These are phyloP conservation scores for Augochlorella aurata DNA, from an alignment of 2,888 invertebrate species.

Conservation along the genomic window DNA sequence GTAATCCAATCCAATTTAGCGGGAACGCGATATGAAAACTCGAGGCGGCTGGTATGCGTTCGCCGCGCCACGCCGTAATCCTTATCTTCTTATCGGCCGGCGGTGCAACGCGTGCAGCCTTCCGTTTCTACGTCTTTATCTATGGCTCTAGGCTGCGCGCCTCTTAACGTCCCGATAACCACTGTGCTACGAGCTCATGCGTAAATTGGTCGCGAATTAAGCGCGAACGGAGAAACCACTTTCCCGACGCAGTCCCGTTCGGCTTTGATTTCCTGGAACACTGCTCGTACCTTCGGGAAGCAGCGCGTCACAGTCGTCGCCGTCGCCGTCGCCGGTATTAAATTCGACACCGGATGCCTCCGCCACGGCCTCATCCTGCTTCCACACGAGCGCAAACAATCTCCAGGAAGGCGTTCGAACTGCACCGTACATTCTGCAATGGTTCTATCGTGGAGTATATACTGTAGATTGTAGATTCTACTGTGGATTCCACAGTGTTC, in stretches of 20 bases:
- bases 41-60: constrained; percentile 51
- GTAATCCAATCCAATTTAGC: constrained; percentile 57
- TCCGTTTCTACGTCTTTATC: constrained; percentile 43
- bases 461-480: no score
- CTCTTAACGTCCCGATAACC: no score
- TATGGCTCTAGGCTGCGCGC: neutral
- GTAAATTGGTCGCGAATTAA: no score
- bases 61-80: constrained; percentile 29
- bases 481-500: neutral
- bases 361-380: constrained; percentile 14
- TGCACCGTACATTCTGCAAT: neutral
- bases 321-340: constrained; percentile 22
- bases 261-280: neutral
- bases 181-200: no score
- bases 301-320: constrained; percentile 1
- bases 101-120: constrained; percentile 30
- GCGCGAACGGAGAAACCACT: neutral
- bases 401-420: constrained; percentile 29
- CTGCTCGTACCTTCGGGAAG: neutral
- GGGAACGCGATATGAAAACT: constrained; percentile 60
- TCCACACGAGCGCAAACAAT: constrained; percentile 28
- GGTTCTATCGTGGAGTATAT: no score
- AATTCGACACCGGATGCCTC: constrained; percentile 56
- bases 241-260: neutral
- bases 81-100: constrained; percentile 61